Evolutionary conservation across 2,113 vertebrate genomes (phyloP).

Genomic region (Fregetta grallaria): DNA sequence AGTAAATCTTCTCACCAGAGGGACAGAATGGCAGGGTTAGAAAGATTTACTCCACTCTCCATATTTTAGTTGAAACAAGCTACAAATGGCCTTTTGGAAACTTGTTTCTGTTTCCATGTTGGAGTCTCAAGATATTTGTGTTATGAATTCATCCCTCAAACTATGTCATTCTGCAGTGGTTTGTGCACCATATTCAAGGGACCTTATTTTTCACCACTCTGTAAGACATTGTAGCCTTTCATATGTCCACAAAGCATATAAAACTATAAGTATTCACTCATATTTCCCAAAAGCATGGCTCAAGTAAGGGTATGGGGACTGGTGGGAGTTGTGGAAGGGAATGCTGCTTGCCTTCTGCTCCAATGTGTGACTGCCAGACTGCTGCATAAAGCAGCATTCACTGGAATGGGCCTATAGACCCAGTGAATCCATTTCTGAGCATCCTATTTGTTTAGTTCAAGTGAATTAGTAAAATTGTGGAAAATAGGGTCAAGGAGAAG

Average conservation of each 20-base stretch:
- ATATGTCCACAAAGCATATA: background rate
- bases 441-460: background rate
- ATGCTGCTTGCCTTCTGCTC: rapidly evolving
- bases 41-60: background rate
- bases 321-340: background rate
- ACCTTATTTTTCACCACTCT: background rate
- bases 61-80: background rate
- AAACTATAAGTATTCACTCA: rapidly evolving
- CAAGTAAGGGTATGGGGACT: background rate
- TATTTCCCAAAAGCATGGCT: background rate
- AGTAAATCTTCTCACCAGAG: background rate
- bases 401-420: background rate
- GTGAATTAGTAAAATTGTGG: background rate
- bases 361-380: rapidly evolving
- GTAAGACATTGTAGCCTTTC: background rate
- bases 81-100: background rate
- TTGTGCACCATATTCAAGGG: background rate
- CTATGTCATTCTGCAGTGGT: background rate
- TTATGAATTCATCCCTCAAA: background rate
- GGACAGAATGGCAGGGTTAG: background rate
- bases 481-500: background rate
- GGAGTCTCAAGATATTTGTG: background rate
- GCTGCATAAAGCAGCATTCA: background rate
- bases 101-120: background rate
- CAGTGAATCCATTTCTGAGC: background rate